Conservation (phyloP, 1,140 invertebrate species). For the Homarus americanus region DNA sequence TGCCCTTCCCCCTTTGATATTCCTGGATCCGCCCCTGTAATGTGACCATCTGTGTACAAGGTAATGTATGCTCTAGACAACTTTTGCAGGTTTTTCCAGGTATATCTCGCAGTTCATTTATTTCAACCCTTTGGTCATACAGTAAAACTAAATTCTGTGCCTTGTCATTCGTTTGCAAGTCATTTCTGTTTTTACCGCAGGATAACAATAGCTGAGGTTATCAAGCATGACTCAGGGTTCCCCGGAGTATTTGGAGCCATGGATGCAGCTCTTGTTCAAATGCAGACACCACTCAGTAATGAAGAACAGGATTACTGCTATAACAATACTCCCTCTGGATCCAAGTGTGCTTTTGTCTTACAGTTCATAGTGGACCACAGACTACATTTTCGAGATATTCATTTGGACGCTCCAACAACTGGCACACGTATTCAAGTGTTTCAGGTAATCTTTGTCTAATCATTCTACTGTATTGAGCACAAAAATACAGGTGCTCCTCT, state of each 20-base stretch:
- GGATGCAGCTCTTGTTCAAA: conserved; percentile 35
- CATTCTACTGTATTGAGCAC: no score
- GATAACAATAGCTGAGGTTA: conserved; percentile 38
- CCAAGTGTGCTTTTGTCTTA: conserved; percentile 30
- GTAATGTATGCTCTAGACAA: no score
- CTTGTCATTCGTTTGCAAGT: no score
- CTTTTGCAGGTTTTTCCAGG: no score
- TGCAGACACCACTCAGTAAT: background rate
- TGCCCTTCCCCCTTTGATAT: no score
- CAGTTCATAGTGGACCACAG: conserved; percentile 41
- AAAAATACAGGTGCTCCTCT: no score
- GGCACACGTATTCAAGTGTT: conserved; percentile 34
- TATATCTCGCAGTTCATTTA: no score
- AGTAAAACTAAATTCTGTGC: background rate
- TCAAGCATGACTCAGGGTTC: conserved; percentile 37
- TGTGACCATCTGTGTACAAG: no score
- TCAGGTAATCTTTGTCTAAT: conserved; percentile 45
- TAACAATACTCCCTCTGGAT: background rate
- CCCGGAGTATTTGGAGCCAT: conserved; percentile 39
- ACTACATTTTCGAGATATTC: conserved; percentile 30
- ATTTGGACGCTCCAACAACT: conserved; percentile 26
- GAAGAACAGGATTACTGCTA: conserved; percentile 2
- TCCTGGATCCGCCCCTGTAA: no score
- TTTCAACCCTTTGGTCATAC: no score
- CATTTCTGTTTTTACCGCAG: background rate